Evolutionary conservation across 2,888 invertebrate genomes (phyloP).

Genomic region (Amblyjoppa proteus): DNA sequence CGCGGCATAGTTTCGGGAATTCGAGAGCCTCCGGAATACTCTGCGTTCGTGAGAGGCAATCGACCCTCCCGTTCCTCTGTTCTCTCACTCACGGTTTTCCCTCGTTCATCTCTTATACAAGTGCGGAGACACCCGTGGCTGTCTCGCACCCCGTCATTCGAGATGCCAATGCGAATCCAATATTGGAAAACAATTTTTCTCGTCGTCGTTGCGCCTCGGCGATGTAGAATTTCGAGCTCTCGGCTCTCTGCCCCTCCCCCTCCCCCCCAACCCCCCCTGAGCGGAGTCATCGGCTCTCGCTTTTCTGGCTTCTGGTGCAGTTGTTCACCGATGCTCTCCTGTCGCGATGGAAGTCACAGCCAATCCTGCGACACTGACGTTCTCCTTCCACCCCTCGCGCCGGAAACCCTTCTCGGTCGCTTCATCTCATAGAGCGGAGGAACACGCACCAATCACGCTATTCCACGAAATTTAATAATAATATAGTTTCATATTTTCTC

Average conservation of each 20-base stretch:
- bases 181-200: slow-evolving; percentile 87
- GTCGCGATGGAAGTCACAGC: slow-evolving; percentile 45
- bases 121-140: slow-evolving; percentile 54
- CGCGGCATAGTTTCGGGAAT: slow-evolving; percentile 67
- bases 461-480: slow-evolving; percentile 26
- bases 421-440: not conserved
- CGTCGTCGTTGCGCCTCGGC: slow-evolving; percentile 57
- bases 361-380: slow-evolving; percentile 36
- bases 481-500: slow-evolving; percentile 13
- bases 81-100: slow-evolving; percentile 54
- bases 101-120: slow-evolving; percentile 39
- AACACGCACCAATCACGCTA: not conserved
- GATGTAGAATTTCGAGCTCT: slow-evolving; percentile 65
- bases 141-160: slow-evolving; percentile 76
- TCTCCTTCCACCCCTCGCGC: slow-evolving; percentile 16
- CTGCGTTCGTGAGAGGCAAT: slow-evolving; percentile 65
- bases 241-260: slow-evolving; percentile 66
- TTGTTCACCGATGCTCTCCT: slow-evolving; percentile 48
- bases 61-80: slow-evolving; percentile 61
- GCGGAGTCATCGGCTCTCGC: slow-evolving; percentile 20
- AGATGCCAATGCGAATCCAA: slow-evolving; percentile 83
- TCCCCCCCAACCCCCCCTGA: slow-evolving; percentile 4
- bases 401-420: not conserved
- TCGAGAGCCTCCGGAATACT: slow-evolving; percentile 53
- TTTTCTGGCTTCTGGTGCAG: slow-evolving; percentile 44